Percentiles rank a stretch among this genome's conserved stretches.
These are phyloP conservation scores for Lasioglossum oenotherae DNA, from an alignment of 2,888 invertebrate genomes.

Conservation along the genomic window DNA sequence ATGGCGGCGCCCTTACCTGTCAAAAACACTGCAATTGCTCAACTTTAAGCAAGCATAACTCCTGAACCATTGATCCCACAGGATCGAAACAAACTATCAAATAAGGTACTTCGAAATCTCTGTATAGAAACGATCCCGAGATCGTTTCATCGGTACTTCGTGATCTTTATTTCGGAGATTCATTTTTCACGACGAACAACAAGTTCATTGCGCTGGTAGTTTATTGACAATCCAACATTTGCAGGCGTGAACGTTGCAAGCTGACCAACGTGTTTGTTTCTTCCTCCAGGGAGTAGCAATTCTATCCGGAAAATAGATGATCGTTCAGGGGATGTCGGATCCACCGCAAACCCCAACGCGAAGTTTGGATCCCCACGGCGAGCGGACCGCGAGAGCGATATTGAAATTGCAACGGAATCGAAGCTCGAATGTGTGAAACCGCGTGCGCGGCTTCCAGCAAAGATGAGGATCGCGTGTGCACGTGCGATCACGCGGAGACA, in stretches of 20 bases:
- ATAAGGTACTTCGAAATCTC: too few species aligned
- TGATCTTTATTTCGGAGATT: too few species aligned
- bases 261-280: background rate
- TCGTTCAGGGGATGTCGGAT: background rate
- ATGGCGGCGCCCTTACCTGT: too few species aligned
- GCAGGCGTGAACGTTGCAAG: background rate
- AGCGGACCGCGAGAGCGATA: background rate
- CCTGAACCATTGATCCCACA: too few species aligned
- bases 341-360: background rate
- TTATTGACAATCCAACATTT: too few species aligned
- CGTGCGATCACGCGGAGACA: conserved; percentile 24
- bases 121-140: too few species aligned
- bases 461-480: conserved; percentile 38
- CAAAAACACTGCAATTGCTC: too few species aligned
- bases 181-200: too few species aligned
- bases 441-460: background rate
- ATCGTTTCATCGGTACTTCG: too few species aligned
- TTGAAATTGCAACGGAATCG: conserved; percentile 22
- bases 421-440: conserved; percentile 19
- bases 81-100: too few species aligned
- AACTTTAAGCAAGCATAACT: too few species aligned
- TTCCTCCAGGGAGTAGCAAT: background rate
- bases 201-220: too few species aligned
- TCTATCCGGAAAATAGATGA: background rate
- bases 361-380: background rate